A percentile compares a stretch with the other conserved stretches of the same genome.
Evolutionary conservation across 2,113 vertebrate genomes (phyloP).

Genomic region (Vulpes lagopus): DNA sequence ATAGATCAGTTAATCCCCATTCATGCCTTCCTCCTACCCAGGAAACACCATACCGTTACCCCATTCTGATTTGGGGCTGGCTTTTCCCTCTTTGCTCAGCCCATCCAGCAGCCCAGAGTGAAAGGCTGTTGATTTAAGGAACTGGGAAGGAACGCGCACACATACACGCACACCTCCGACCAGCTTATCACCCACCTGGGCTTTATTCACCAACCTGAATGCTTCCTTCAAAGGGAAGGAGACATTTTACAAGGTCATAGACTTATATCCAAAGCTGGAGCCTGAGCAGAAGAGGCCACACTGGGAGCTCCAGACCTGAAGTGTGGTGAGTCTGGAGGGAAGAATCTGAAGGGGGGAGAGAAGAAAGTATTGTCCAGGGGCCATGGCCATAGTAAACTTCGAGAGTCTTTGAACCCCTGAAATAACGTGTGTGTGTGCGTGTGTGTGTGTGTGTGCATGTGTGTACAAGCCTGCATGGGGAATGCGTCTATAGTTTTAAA

Average conservation of each 20-base stretch:
- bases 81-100: background rate
- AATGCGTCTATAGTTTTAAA: background rate
- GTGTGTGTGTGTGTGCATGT: background rate
- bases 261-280: background rate
- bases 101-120: background rate
- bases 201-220: background rate
- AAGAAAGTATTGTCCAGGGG: background rate
- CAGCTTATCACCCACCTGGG: background rate
- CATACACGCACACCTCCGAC: background rate
- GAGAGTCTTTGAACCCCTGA: background rate
- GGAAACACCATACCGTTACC: background rate
- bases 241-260: background rate
- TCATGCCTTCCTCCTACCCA: background rate
- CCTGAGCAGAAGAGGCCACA: background rate
- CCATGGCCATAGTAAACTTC: too few relatives aligned
- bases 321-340: background rate
- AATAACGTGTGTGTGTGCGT: background rate
- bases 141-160: background rate
- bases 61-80: background rate
- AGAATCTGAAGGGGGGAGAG: background rate
- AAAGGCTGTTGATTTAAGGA: constrained; percentile 16
- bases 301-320: background rate
- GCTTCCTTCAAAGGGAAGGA: background rate
- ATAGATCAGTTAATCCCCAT: background rate
- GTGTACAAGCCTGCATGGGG: fast-evolving